These are phyloP conservation scores for Leucopsar rothschildi DNA, from an alignment of 2,113 vertebrate genomes.

Conservation along the genomic window DNA sequence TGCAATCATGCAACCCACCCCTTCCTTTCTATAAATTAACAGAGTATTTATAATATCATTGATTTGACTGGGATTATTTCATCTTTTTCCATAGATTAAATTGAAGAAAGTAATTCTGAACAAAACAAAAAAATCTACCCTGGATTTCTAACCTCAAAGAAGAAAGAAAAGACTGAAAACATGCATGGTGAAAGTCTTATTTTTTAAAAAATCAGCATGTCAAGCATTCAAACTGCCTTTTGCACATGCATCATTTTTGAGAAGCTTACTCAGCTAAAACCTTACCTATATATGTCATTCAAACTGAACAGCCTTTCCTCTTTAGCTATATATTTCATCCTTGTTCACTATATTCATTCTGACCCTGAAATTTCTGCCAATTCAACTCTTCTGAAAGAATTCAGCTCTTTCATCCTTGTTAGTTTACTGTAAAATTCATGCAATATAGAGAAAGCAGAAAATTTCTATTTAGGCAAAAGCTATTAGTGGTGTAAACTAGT, in stretches of 20 bases:
- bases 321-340: background rate
- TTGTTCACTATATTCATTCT: background rate
- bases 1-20: background rate
- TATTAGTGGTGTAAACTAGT: background rate
- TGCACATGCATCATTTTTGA: background rate
- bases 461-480: background rate
- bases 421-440: background rate
- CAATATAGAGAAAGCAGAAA: background rate
- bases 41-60: background rate
- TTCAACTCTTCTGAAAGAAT: background rate
- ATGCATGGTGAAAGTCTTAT: background rate
- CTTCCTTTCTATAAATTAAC: background rate
- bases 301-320: background rate
- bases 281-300: background rate
- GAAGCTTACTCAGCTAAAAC: background rate
- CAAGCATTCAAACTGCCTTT: background rate
- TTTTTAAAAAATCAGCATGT: background rate
- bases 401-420: background rate
- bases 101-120: background rate
- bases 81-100: background rate
- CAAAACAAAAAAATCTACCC: background rate
- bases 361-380: background rate
- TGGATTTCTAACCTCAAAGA: background rate
- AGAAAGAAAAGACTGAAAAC: background rate
- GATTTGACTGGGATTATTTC: background rate